A percentile compares a stretch with the other conserved stretches of the same genome.
These are phyloP conservation scores for Oryzias sinensis DNA, from an alignment of 2,797 vertebrate genomes.

Conservation along the genomic window DNA sequence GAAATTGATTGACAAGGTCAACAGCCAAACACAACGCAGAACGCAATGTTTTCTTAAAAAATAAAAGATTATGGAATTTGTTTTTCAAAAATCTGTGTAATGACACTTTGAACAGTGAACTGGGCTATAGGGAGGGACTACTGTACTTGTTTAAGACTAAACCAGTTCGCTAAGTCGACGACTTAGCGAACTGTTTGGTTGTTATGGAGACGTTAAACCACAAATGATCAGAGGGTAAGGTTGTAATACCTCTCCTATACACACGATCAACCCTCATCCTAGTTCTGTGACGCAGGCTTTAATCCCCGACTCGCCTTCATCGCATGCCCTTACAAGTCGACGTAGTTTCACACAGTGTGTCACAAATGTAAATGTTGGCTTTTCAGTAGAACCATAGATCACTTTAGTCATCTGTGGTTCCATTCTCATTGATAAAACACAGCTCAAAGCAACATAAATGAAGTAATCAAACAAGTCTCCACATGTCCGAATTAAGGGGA, in stretches of 20 bases:
- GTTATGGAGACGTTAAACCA: not conserved
- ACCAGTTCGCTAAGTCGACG: no score
- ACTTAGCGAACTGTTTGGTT: not conserved
- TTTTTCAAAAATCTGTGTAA: no score
- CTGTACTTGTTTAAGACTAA: no score
- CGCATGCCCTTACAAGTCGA: not conserved
- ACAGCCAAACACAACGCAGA: no score
- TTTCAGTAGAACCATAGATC: not conserved
- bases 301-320: not conserved
- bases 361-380: constrained; percentile 16
- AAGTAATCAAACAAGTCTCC: constrained; percentile 2
- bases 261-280: not conserved
- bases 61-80: no score
- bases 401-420: constrained; percentile 2
- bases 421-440: constrained; percentile 4
- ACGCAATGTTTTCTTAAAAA: no score
- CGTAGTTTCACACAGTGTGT: not conserved
- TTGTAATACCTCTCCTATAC: not conserved
- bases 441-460: no score
- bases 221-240: no score
- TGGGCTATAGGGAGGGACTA: no score
- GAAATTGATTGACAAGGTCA: no score
- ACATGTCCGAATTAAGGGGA: constrained; percentile 16
- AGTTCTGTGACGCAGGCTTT: not conserved
- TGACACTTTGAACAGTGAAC: no score